Evolutionary conservation across 1,140 invertebrate species (phyloP).

Genomic region (Muscidifurax raptorellus): DNA sequence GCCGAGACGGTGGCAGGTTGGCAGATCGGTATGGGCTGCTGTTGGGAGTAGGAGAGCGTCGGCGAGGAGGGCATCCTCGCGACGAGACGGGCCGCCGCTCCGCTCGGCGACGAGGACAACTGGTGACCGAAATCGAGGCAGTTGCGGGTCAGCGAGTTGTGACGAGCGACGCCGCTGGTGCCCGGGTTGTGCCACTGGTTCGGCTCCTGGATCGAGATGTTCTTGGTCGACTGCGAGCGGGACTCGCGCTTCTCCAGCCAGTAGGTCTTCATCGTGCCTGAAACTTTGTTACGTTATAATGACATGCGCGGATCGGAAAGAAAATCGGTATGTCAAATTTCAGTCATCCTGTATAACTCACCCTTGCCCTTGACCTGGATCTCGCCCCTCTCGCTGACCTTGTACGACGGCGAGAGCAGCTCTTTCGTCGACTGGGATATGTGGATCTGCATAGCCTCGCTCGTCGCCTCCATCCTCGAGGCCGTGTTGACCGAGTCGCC

Average conservation of each 20-base stretch:
- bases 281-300: neutral
- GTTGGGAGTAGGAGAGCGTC: neutral
- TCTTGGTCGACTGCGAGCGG: constrained; percentile 75
- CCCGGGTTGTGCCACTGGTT: constrained; percentile 68
- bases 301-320: too few species aligned
- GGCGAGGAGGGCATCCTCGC: constrained; percentile 18
- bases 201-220: constrained; percentile 67
- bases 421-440: constrained; percentile 92
- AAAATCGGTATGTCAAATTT: too few species aligned
- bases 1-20: neutral
- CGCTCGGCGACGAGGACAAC: neutral
- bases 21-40: neutral
- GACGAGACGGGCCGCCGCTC: neutral
- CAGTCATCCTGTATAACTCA: too few species aligned
- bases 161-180: neutral
- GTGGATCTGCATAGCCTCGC: constrained; percentile 94
- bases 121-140: neutral
- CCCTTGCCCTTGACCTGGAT: constrained; percentile 92
- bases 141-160: neutral
- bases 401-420: constrained; percentile 85
- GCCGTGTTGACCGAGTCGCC: constrained; percentile 96
- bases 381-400: constrained; percentile 86
- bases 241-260: constrained; percentile 86
- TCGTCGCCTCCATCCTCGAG: constrained; percentile 93
- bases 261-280: constrained; percentile 94